phyloP scores from a whole-genome alignment of 1,140 invertebrate genomes.

The Magallana gigas region DNA sequence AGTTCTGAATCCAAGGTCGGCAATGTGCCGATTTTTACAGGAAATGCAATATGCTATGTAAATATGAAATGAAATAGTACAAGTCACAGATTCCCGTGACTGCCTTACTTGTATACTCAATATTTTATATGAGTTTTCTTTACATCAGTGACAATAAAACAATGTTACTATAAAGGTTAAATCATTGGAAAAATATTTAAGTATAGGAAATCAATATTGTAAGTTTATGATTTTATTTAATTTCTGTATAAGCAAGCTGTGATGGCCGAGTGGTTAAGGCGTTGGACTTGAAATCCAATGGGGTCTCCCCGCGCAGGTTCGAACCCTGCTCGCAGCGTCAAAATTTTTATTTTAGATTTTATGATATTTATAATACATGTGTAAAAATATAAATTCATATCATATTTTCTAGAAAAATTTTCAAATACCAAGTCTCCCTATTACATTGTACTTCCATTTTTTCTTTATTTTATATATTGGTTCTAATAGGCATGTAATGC shows the following conservation, averaged over 20 bases:
- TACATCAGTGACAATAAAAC: too few relatives aligned
- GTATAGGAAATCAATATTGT: too few relatives aligned
- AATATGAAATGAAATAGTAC: background rate
- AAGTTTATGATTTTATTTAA: too few relatives aligned
- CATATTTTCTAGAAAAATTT: too few relatives aligned
- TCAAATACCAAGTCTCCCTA: too few relatives aligned
- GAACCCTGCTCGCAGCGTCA: conserved; percentile 88
- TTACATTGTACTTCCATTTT: too few relatives aligned
- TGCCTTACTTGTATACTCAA: background rate
- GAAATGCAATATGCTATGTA: background rate
- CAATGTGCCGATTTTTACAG: background rate
- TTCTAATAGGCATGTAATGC: too few relatives aligned
- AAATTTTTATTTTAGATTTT: background rate
- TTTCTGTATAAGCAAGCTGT: background rate
- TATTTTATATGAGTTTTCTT: background rate
- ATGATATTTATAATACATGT: too few relatives aligned
- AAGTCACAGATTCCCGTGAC: background rate
- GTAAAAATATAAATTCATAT: too few relatives aligned
- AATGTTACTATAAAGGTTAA: too few relatives aligned
- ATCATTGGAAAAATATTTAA: too few relatives aligned
- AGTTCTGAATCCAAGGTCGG: background rate
- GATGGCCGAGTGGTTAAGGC: conserved; percentile 74
- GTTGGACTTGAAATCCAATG: conserved; percentile 86
- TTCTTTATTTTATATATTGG: too few relatives aligned
- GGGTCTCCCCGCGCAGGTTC: conserved; percentile 90